Conservation (phyloP, 2,113 vertebrate genomes). For the Chiloscyllium plagiosum region DNA sequence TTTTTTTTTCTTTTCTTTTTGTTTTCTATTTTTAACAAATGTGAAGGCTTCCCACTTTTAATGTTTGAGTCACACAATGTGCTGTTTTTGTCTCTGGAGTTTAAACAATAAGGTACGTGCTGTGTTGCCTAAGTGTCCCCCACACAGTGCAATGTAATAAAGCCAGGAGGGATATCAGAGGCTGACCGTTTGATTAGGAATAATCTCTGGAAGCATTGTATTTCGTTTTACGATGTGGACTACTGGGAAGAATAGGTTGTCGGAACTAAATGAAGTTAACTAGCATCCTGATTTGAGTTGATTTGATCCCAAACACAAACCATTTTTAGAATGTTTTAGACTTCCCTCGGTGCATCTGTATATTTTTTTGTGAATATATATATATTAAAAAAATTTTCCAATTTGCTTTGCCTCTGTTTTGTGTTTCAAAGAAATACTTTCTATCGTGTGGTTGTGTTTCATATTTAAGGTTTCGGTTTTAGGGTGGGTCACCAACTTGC, state of each 20-base stretch:
- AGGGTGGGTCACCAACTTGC: too few relatives aligned
- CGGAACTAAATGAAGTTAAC: not conserved
- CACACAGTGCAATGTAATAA: too few relatives aligned
- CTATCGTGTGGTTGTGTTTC: too few relatives aligned
- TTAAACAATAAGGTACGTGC: too few relatives aligned
- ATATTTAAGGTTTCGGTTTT: not conserved
- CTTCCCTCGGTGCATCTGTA: too few relatives aligned
- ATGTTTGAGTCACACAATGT: too few relatives aligned
- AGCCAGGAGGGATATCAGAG: not conserved
- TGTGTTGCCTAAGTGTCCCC: too few relatives aligned
- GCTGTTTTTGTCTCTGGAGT: too few relatives aligned
- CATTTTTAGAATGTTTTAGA: not conserved
- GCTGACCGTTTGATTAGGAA: not conserved
- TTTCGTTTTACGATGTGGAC: not conserved
- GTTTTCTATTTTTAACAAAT: too few relatives aligned
- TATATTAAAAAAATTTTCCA: not conserved
- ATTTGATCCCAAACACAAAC: not conserved
- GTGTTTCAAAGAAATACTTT: too few relatives aligned
- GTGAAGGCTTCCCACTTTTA: too few relatives aligned
- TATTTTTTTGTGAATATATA: not conserved
- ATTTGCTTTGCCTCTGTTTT: not conserved
- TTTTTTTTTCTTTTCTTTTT: too few relatives aligned
- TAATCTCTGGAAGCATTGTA: not conserved
- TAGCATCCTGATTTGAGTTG: not conserved
- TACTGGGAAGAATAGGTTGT: not conserved